Evolutionary conservation across 2,113 vertebrate species (phyloP).

Genomic region (Xiphophorus couchianus): DNA sequence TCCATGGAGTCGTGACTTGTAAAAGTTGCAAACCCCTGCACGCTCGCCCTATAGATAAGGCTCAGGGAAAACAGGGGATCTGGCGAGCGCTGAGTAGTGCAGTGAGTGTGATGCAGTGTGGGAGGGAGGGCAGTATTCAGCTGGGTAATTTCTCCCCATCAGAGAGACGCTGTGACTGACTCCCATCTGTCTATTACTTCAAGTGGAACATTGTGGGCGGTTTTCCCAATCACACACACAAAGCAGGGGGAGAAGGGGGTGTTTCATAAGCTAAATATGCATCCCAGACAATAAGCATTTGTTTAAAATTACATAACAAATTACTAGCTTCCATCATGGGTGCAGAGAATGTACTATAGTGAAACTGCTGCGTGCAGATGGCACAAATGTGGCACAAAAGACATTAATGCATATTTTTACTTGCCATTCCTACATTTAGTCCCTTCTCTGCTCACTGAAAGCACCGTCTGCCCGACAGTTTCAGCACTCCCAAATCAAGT

Average conservation of each 20-base stretch:
- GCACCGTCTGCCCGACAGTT: slow-evolving; percentile 19
- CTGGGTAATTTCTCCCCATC: slow-evolving; percentile 70
- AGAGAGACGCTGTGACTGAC: slow-evolving; percentile 63
- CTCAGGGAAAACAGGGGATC: slow-evolving; percentile 41
- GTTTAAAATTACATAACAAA: slow-evolving; percentile 3
- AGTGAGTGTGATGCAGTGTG: slow-evolving; percentile 68
- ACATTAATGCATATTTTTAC: background rate
- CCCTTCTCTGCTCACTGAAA: slow-evolving; percentile 30
- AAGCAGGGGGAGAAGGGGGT: slow-evolving; percentile 49
- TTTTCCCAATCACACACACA: slow-evolving; percentile 68
- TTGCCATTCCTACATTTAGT: slow-evolving; percentile 26
- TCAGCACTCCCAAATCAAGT: slow-evolving; percentile 39
- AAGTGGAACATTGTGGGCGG: slow-evolving; percentile 76
- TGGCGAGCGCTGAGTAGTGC: slow-evolving; percentile 56
- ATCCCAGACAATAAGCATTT: slow-evolving; percentile 45
- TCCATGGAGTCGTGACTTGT: background rate
- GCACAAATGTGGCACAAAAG: background rate
- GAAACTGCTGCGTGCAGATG: background rate
- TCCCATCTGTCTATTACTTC: slow-evolving; percentile 75
- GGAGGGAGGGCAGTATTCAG: slow-evolving; percentile 69
- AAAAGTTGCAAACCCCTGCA: background rate
- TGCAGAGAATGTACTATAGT: background rate
- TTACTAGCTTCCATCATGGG: background rate
- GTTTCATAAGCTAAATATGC: slow-evolving; percentile 54
- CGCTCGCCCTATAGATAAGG: slow-evolving; percentile 37